Conservation (phyloP, 2,888 invertebrate genomes). For the Caenorhabditis macrosperma region DNA sequence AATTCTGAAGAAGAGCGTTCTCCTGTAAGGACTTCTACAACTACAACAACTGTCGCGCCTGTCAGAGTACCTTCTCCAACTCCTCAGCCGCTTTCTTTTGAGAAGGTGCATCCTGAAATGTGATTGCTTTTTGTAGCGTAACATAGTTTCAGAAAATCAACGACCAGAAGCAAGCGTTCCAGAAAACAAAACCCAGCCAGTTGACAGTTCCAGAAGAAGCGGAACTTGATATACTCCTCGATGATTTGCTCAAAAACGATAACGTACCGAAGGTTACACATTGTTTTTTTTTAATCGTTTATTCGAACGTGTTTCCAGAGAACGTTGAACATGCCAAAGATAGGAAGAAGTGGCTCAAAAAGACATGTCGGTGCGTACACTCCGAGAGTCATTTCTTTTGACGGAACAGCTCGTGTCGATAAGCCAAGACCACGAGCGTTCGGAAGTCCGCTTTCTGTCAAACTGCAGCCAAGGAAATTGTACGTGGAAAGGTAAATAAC, state of each 20-base stretch:
- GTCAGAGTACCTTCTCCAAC: background rate
- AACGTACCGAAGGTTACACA: conserved; percentile 18
- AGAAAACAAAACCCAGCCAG: conserved; percentile 29
- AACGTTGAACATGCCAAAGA: conserved; percentile 18
- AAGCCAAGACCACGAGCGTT: conserved; percentile 16
- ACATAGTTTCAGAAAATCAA: conserved; percentile 26
- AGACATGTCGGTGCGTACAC: conserved; percentile 34
- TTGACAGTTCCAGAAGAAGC: conserved; percentile 47
- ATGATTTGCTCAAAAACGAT: conserved; percentile 51
- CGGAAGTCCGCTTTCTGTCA: conserved; percentile 24
- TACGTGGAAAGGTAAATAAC: conserved; percentile 22
- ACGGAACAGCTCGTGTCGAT: conserved; percentile 53
- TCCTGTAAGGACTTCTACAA: conserved; percentile 5
- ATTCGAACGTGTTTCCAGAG: background rate
- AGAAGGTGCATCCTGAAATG: background rate
- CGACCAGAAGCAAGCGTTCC: conserved; percentile 13
- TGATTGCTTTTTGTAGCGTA: background rate
- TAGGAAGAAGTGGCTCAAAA: conserved; percentile 40
- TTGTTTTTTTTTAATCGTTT: background rate
- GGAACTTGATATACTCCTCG: conserved; percentile 48
- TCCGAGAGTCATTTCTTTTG: conserved; percentile 48
- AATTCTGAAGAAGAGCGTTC: conserved; percentile 44
- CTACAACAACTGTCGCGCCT: background rate
- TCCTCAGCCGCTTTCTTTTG: background rate
- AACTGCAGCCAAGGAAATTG: conserved; percentile 21